A percentile compares a stretch with the other conserved stretches of the same genome.
Evolutionary conservation across 2,888 invertebrate species (phyloP).

Genomic region (Phanerotoma sp.): DNA sequence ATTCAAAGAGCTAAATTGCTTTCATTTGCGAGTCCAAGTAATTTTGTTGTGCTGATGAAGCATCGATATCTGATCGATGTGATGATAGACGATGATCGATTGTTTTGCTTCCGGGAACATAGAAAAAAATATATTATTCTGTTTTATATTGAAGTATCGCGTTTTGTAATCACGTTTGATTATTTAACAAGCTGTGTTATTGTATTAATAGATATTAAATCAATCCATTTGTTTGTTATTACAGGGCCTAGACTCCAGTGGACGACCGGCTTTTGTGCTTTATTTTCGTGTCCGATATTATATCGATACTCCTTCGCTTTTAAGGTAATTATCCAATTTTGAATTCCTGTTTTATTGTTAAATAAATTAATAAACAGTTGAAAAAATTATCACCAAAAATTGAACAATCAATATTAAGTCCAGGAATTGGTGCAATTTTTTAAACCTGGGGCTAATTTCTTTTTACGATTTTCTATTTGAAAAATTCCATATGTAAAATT

Average conservation of each 20-base stretch:
- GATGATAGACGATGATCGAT: not conserved
- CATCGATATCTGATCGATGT: constrained; percentile 1
- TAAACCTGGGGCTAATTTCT: too few species aligned
- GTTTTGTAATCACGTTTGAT: not conserved
- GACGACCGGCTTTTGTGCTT: constrained; percentile 84
- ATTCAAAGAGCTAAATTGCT: constrained; percentile 8
- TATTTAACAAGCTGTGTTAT: not conserved
- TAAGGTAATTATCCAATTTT: constrained; percentile 62
- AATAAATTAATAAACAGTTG: too few species aligned
- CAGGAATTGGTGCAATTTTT: too few species aligned
- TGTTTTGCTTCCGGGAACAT: constrained; percentile 5
- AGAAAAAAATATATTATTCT: not conserved
- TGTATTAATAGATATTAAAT: constrained; percentile 9
- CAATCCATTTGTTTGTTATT: constrained; percentile 40
- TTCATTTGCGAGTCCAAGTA: constrained; percentile 1
- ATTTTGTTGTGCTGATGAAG: constrained; percentile 7
- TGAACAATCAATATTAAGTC: too few species aligned
- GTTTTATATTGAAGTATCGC: not conserved
- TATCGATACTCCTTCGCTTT: constrained; percentile 85
- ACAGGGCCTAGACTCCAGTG: constrained; percentile 86
- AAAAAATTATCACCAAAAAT: too few species aligned
- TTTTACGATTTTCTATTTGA: too few species aligned
- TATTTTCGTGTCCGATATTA: constrained; percentile 93
- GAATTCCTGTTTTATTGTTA: not conserved
- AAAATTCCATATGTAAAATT: too few species aligned